Base-by-base conservation (phyloP, 2,888 invertebrate species). In the Acleris cristana region DNA sequence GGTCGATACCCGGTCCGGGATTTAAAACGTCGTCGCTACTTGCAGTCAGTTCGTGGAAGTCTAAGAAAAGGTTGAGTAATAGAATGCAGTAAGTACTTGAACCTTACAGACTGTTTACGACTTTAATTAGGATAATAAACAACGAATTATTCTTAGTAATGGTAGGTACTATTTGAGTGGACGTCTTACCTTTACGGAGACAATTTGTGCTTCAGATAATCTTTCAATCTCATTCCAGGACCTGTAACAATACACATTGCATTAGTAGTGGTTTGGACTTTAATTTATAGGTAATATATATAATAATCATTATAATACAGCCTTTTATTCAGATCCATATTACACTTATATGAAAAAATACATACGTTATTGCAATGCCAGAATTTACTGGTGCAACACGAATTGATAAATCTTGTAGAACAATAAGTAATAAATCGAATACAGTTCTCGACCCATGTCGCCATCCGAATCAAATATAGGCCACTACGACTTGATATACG, bases 101-200 rank as follows among this genome's bases (percentile, higher is more conserved):
- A 48, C 16, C n/a, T 45, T 30, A 54, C 12, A 14, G 45, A 45
- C 8, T 14, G 40, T 40, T 40, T 21, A 48, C 12, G 34, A 30
- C 5, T 40, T 34, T 51, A 16, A 51, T 60, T 40, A 48, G 23
- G n/a, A 30, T 8, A 8, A 55, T 30, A 18, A 23, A 10, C 19
- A 23, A 23, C 34, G 34, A 56, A 21, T 44, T 16, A 26, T 16
- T 18, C 12, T 34, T 21, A 34, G 12, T 52, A 52, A 16, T 8
- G 48, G 48, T 16, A 14, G 48, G 48, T 7, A 18, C 1, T 48
- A 18, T 2, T 18, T 18, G 16, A 48, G 18, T 49, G 7, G 12
- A 6, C 19, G 52, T 56, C 51, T 68, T 76, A 84, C 85, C 84
- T 82, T 85, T 76, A 85, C 52, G 45, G 51, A 18, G 52, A 55